A percentile compares a stretch with the other conserved stretches of the same genome.
Conservation (phyloP, 1,140 invertebrate genomes). For the Hypothenemus hampei region DNA sequence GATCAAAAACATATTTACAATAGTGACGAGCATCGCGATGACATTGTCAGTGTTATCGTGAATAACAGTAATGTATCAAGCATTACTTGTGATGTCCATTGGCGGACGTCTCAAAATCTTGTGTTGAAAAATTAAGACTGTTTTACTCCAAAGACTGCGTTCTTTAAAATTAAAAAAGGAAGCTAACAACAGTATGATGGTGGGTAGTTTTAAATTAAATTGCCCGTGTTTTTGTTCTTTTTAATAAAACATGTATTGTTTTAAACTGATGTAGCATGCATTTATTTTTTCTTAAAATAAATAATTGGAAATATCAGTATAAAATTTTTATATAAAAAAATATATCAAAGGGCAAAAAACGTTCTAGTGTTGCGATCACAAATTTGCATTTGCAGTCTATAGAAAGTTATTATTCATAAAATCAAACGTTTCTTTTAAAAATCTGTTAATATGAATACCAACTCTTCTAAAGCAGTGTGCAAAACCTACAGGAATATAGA, state of each 20-base stretch:
- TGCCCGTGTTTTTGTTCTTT: no score
- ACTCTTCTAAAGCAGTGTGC: no score
- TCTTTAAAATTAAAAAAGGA: slow-evolving; percentile 4
- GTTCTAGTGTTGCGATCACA: slow-evolving; percentile 8
- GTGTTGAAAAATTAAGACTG: slow-evolving; percentile 24
- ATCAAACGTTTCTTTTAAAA: no score
- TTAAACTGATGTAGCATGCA: not conserved
- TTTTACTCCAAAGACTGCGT: no score
- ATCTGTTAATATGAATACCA: no score
- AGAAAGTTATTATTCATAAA: no score
- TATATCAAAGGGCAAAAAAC: slow-evolving; percentile 16
- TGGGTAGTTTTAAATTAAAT: no score
- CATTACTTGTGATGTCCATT: slow-evolving; percentile 38
- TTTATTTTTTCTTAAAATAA: not conserved
- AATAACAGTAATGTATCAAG: no score
- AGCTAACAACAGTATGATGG: no score
- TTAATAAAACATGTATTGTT: no score
- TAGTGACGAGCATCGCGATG: not conserved
- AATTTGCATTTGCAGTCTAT: slow-evolving; percentile 10
- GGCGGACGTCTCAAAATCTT: slow-evolving; percentile 38
- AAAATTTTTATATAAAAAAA: slow-evolving; percentile 16
- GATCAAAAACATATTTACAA: slow-evolving; percentile 23
- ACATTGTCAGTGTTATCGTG: slow-evolving; percentile 36
- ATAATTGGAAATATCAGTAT: not conserved
- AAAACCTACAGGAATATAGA: no score